A percentile compares a stretch with the other conserved stretches of the same genome.
Conservation (phyloP, 1,140 invertebrate genomes). For the Stegodyphus dumicola region DNA sequence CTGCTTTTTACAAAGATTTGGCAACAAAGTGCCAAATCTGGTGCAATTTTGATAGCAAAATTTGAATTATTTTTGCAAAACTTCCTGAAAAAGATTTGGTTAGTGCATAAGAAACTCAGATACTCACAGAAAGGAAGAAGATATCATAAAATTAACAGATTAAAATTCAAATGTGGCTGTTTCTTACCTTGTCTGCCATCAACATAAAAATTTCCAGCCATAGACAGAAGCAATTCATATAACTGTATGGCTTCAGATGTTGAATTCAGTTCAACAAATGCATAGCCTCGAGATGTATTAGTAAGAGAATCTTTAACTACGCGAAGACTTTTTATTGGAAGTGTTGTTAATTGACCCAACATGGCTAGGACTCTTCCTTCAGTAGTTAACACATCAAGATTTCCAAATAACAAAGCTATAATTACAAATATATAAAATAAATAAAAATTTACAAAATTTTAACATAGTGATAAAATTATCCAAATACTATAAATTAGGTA, state of each 20-base stretch:
- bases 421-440: background rate
- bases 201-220: constrained; percentile 62
- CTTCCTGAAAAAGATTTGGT: too few relatives aligned
- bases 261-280: constrained; percentile 82
- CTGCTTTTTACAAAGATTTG: too few relatives aligned
- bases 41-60: too few relatives aligned
- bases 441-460: background rate
- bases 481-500: background rate
- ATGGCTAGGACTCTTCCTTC: constrained; percentile 84
- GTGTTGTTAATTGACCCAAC: constrained; percentile 73
- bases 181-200: constrained; percentile 58
- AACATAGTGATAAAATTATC: background rate
- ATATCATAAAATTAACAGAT: too few relatives aligned
- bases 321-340: constrained; percentile 81
- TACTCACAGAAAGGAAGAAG: too few relatives aligned
- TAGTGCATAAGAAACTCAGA: too few relatives aligned
- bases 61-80: too few relatives aligned
- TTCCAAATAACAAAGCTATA: constrained; percentile 80
- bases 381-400: constrained; percentile 84
- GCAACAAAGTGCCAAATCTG: too few relatives aligned
- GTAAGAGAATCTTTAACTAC: constrained; percentile 84
- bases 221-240: constrained; percentile 74
- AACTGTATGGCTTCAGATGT: constrained; percentile 76
- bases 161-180: too few relatives aligned
- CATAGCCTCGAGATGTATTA: constrained; percentile 83